Evolutionary conservation across 2,797 vertebrate species (phyloP).

Genomic region (Xiphophorus birchmanni): DNA sequence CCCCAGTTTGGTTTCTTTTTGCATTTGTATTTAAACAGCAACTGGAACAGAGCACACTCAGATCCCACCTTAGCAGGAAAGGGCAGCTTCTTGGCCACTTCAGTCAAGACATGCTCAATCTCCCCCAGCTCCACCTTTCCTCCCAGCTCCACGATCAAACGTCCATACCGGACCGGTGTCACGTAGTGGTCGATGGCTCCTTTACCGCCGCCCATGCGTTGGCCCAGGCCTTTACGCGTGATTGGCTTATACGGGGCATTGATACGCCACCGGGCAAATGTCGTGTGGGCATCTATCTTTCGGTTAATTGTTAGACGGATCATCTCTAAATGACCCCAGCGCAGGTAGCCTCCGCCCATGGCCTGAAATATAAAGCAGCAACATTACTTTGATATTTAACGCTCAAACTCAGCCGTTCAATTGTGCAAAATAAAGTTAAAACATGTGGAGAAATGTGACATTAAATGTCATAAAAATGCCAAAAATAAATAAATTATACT

Average conservation of each 20-base stretch:
- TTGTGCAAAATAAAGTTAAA: not conserved
- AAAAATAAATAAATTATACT: not conserved
- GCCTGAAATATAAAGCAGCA: constrained; percentile 79
- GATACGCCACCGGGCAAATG: constrained; percentile 90
- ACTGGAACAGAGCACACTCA: too few species aligned
- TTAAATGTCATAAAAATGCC: not conserved
- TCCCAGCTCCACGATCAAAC: constrained; percentile 89
- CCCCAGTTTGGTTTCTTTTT: not conserved
- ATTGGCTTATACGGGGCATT: constrained; percentile 87
- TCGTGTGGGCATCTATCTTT: constrained; percentile 83
- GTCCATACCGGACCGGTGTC: constrained; percentile 85
- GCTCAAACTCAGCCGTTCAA: not conserved
- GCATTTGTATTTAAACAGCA: not conserved
- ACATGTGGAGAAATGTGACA: not conserved
- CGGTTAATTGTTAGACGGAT: constrained; percentile 92
- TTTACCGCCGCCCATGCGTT: constrained; percentile 97
- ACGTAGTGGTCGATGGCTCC: constrained; percentile 93
- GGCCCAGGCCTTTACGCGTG: constrained; percentile 90
- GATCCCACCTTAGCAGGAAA: constrained; percentile 85
- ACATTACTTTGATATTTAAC: not conserved
- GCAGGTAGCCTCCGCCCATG: constrained; percentile 92
- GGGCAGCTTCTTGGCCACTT: constrained; percentile 90
- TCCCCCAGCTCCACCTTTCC: constrained; percentile 87
- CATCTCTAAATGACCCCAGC: constrained; percentile 97
- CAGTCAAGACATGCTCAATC: constrained; percentile 80